Evolutionary conservation across 2,113 vertebrate species (phyloP), one percentile per base, ranked within the genome.

Genomic region (Nycticorax nycticorax): DNA sequence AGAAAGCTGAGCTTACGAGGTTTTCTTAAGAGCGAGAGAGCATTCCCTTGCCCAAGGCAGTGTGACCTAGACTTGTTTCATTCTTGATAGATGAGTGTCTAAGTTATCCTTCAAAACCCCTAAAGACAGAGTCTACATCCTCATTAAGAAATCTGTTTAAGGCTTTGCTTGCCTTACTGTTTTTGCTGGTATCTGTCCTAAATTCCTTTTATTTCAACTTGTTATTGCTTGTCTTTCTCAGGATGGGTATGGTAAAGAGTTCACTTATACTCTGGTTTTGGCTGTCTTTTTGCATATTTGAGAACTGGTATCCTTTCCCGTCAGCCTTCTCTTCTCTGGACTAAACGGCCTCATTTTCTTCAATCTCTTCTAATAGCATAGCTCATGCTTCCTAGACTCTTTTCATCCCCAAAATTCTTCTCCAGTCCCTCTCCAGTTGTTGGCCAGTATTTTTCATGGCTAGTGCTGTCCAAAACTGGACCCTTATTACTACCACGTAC

Each of bases 371-470:
- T 77, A 27, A 50, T 22, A 71, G 10, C 23, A 19, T 6, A 45
- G 15, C 17, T 71, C 19, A n/a, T 48, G n/a, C 39, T 68, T 84
- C 66, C 24, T 41, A 37, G 52, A 74, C 10, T 73, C 35, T 57
- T 85, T 73, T 72, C 10, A 23, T 75, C 47, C n/a, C 71, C 24
- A 32, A 21, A 12, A 4, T 60, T 83, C 14, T 26, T 8, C 9
- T 45, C 48, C 0, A 0, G 21, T 53, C 19, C 20, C 20, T 83
- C 15, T 66, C 26, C 35, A 39, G 7, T 2, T 59, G 32, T 2
- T 55, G 32, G 30, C 43, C 39, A 45, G 9, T 76, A 53, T 35
- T 79, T 72, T 43, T 76, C 27, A 69, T 1, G 2, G 11, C 18
- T 62, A 30, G 10, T n/a, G 30, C 33, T 88, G 63, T 64, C 33